These are phyloP conservation scores for Microcebus lehilahytsara DNA, from an alignment of 2,113 vertebrate genomes.

Conservation along the genomic window DNA sequence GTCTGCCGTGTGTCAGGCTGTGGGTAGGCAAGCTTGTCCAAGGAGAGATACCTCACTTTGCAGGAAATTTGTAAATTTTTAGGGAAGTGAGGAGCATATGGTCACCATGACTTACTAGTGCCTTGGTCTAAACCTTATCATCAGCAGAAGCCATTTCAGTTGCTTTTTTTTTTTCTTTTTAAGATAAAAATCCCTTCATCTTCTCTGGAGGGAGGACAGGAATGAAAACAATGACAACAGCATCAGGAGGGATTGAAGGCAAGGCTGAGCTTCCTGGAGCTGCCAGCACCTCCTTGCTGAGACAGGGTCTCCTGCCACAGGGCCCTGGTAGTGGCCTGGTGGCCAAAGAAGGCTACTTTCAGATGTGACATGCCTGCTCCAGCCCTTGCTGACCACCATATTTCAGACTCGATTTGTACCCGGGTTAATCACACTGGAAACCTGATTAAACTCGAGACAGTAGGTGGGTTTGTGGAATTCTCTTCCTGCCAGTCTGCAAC, in stretches of 20 bases:
- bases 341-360: not conserved
- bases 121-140: not conserved
- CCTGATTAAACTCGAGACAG: no score
- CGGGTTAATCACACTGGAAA: not conserved
- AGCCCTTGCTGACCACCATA: no score
- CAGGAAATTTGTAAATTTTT: not conserved
- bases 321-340: not conserved
- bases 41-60: not conserved
- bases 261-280: no score
- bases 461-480: not conserved
- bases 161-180: not conserved
- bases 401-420: not conserved
- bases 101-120: not conserved
- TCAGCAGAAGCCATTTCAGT: not conserved
- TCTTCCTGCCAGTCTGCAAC: not conserved
- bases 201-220: not conserved
- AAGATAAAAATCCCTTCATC: not conserved
- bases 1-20: accelerated
- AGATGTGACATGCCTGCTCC: not conserved
- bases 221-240: not conserved
- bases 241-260: not conserved
- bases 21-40: not conserved
- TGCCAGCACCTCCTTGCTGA: not conserved
- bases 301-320: accelerated
- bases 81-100: not conserved